Percentiles rank a stretch among this genome's conserved stretches.
Evolutionary conservation across 2,113 vertebrate species (phyloP).

Genomic region (Hippotragus niger): DNA sequence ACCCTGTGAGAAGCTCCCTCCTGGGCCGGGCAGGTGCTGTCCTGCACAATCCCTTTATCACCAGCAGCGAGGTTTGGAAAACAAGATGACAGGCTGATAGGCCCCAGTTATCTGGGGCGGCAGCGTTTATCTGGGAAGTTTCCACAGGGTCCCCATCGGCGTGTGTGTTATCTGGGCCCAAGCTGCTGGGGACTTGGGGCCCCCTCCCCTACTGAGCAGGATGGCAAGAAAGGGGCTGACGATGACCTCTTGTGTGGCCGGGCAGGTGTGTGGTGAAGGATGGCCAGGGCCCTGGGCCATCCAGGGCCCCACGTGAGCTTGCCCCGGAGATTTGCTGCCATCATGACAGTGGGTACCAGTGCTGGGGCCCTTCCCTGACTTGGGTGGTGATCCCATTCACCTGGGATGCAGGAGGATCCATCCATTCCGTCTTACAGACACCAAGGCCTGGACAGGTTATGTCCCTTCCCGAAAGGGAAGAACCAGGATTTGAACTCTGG

Average conservation of each 20-base stretch:
- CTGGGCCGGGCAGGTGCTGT: slow-evolving; percentile 13
- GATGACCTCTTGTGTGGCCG: not conserved
- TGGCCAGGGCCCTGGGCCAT: not conserved
- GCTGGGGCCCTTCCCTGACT: not conserved
- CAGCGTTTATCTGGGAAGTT: slow-evolving; percentile 68
- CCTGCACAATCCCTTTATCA: slow-evolving; percentile 71
- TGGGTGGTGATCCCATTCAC: not conserved
- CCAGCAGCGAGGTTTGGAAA: slow-evolving; percentile 59
- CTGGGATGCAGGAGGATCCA: not conserved
- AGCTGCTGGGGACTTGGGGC: not conserved
- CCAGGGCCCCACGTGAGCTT: not conserved
- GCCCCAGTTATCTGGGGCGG: slow-evolving; percentile 50
- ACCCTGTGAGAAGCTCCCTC: slow-evolving; percentile 20
- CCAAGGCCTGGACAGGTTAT: not conserved
- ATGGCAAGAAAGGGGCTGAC: not conserved
- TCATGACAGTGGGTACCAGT: not conserved
- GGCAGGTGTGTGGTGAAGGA: not conserved
- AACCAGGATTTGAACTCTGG: not conserved
- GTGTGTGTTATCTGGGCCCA: not conserved
- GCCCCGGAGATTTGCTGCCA: not conserved
- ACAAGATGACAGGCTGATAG: slow-evolving; percentile 68
- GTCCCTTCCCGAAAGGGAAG: not conserved
- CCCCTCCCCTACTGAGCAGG: not conserved
- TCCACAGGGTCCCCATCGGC: slow-evolving; percentile 21
- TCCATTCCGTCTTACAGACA: not conserved